Conservation (phyloP, 2,113 vertebrate genomes). For the Xyrauchen texanus region DNA sequence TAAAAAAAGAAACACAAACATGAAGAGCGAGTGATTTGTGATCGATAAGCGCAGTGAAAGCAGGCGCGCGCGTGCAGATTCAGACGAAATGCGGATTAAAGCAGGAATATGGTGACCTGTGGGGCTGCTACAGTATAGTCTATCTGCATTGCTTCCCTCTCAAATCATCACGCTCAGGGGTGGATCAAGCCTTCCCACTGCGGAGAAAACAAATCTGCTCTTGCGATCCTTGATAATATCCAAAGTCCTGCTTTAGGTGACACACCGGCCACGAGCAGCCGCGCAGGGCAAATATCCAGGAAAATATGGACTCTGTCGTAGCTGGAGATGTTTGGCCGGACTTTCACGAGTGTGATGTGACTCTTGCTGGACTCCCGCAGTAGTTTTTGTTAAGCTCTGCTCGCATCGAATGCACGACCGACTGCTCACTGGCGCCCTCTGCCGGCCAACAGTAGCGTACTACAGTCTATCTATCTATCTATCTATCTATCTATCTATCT, state of each 20-base stretch:
- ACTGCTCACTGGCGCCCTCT: slow-evolving; percentile 49
- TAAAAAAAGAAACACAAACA: slow-evolving; percentile 53
- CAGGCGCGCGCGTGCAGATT: slow-evolving; percentile 34
- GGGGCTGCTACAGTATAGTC: slow-evolving; percentile 38
- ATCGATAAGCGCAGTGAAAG: slow-evolving; percentile 47
- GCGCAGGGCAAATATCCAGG: slow-evolving; percentile 40
- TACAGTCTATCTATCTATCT: not conserved
- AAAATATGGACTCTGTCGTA: slow-evolving; percentile 47
- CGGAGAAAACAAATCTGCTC: slow-evolving; percentile 72
- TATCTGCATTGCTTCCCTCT: slow-evolving; percentile 70
- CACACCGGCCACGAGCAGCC: slow-evolving; percentile 49
- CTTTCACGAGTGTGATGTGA: slow-evolving; percentile 39
- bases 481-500: slow-evolving; percentile 18
- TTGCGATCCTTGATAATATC: slow-evolving; percentile 68
- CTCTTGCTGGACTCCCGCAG: slow-evolving; percentile 72
- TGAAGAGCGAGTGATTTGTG: slow-evolving; percentile 54
- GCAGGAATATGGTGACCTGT: slow-evolving; percentile 1
- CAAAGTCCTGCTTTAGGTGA: slow-evolving; percentile 64
- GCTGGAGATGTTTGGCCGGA: slow-evolving; percentile 58
- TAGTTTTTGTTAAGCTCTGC: slow-evolving; percentile 72
- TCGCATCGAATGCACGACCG: slow-evolving; percentile 65
- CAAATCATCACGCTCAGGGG: slow-evolving; percentile 73
- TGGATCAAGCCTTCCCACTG: slow-evolving; percentile 66
- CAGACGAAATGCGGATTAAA: not conserved
- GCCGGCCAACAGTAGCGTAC: not conserved